Evolutionary conservation across 2,797 vertebrate species (phyloP), one percentile per base, ranked within the genome.

Genomic region (Crenichthys baileyi): DNA sequence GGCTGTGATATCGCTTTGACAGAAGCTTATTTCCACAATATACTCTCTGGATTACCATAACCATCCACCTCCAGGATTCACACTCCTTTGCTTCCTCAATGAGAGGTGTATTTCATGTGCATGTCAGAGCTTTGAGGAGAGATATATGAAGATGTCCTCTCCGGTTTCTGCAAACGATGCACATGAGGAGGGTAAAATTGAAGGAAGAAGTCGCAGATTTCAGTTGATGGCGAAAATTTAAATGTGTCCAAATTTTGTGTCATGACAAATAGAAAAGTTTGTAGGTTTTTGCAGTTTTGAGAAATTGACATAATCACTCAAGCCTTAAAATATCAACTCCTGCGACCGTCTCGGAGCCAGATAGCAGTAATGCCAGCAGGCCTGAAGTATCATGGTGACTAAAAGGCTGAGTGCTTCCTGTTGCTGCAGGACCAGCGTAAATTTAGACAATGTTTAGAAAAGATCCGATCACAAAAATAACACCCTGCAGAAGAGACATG

Each of bases 11-110:
- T 89, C 46, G 29, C 73, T 89, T 84, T 87, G 77, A 92, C 91
- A 89, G 89, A 83, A 77, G 72, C 73, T 76, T 74, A 79, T 87
- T 92, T 90, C 84, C 83, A 77, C 89, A 83, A 79, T 82, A 68
- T 78, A 75, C 85, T 88, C 78, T 65, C 15, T n/a, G 82, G 85
- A 86, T 74, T 79, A 85, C 53, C 83, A 81, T 78, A 86, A 65
- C 86, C 88, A 90, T 90, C 93, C 92, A 83, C 91, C 92, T 87
- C 83, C 93, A 89, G 90, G 79, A 85, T 91, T 90, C 89, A 83
- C 85, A 91, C 91, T 80, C 75, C 46, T 31, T 0, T 76, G 73
- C 86, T 79, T 79, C 85, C 75, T 15, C 85, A 53, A 71, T 76
- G 80, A 50, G 72, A 82, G 63, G 79, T 74, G 55, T 84, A 85